Base-by-base conservation (phyloP, 35 echinoderm and acorn worm genomes). In the Stichopus chloronotus region DNA sequence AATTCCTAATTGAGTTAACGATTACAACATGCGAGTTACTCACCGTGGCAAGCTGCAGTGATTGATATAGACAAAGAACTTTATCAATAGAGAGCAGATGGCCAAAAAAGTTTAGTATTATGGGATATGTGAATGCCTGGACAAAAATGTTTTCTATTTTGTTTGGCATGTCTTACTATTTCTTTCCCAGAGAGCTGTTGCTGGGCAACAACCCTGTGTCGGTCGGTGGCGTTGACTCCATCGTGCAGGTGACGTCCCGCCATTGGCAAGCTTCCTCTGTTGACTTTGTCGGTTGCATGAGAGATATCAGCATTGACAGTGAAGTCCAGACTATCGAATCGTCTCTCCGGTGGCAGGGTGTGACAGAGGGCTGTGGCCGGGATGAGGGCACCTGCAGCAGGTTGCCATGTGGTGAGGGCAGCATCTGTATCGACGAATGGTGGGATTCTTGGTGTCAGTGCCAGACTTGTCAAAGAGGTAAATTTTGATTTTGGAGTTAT, bases 271-370 rank as follows among this genome's bases (percentile, higher is more conserved):
- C 96, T 2, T 95, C 97, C 30, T 81, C 95, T 3, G 94, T 94
- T 0, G 97, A 99, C 55, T 99, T 96, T 68, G 84, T 96, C n/a
- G 97, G 97, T 43, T 99, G 97, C 92, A 96, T 99, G 76, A 82
- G 95, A 16, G 87, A 96, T 21, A 88, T 99, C 5, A 93, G 83
- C 13, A 90, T 99, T 53, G 95, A 99, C 58, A 94, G 95, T 19
- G 14, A 95, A 43, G 78, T 54, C 10, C 52, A 88, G 72, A 87
- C 88, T 59, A 83, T 95, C 17, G 55, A 30, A 20, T 59, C 80
- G 9, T 58, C 95, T 8, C 8, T 92, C 23, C 90, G 63, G 30
- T 43, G 55, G 8, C 19, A 12, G 23, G 92, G 87, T 12, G 92
- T 95, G 8, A 17, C 83, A 4, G 89, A 94, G 23, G 95, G 95